A percentile compares a stretch with the other conserved stretches of the same genome.
Conservation (phyloP, 2,797 vertebrate genomes). For the Cyprinodon diabolis region DNA sequence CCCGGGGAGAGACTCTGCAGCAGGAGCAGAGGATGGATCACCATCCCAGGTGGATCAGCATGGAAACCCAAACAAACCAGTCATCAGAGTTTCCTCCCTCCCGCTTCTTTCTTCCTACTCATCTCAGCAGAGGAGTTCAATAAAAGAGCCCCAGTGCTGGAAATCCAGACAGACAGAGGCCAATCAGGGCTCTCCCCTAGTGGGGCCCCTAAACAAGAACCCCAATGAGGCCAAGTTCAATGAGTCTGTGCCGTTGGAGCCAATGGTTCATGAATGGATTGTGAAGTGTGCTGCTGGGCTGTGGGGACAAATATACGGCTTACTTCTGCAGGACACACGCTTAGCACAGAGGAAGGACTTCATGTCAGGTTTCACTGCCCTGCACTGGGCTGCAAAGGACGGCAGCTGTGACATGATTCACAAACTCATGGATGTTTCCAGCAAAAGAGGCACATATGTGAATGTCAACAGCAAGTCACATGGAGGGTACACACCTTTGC, state of each 20-base stretch:
- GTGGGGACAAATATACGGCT: slow-evolving; percentile 86
- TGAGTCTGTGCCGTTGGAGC: slow-evolving; percentile 81
- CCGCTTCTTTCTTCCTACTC: neutral
- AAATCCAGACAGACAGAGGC: slow-evolving; percentile 65
- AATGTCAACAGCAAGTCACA: slow-evolving; percentile 86
- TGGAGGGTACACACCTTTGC: slow-evolving; percentile 91
- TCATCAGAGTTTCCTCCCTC: slow-evolving; percentile 61
- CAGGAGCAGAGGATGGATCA: slow-evolving; percentile 3
- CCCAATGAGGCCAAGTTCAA: slow-evolving; percentile 71
- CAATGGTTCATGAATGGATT: slow-evolving; percentile 89
- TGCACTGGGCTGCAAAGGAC: slow-evolving; percentile 95
- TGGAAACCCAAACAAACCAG: slow-evolving; percentile 55
- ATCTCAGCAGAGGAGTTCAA: slow-evolving; percentile 33
- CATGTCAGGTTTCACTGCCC: slow-evolving; percentile 92
- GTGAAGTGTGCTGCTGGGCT: slow-evolving; percentile 85
- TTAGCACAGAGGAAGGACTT: slow-evolving; percentile 88
- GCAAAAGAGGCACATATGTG: slow-evolving; percentile 70
- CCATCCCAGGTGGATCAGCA: slow-evolving; percentile 1
- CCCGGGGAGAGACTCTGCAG: slow-evolving; percentile 40
- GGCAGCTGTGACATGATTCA: slow-evolving; percentile 85
- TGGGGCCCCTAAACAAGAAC: slow-evolving; percentile 66
- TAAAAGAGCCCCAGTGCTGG: slow-evolving; percentile 44
- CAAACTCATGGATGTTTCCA: slow-evolving; percentile 81
- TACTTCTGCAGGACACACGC: slow-evolving; percentile 83
- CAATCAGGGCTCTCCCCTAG: slow-evolving; percentile 57